Base-by-base conservation (phyloP, 2,797 vertebrate species). In the Distichodus sexfasciatus region DNA sequence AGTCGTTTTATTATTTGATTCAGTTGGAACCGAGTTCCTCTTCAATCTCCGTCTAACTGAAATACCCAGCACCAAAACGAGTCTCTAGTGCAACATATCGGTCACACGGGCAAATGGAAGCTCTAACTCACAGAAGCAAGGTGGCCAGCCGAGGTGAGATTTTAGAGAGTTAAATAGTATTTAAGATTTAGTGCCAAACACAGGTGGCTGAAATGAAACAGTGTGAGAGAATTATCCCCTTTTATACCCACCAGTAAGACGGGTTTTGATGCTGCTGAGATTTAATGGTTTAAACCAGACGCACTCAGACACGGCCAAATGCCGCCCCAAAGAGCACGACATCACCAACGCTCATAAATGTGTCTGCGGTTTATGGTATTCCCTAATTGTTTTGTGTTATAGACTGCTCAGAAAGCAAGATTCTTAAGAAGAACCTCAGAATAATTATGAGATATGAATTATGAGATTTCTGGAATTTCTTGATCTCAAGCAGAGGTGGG, bases 81-180 rank as follows among this genome's bases (percentile, higher is more conserved):
- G 87, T 81, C 89, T 88, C 90, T 76, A 44, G 88, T 87, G 89
- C 72, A 83, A 82, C 84, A 78, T 93, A 92, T 86, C 76, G 81
- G 72, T 79, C 69, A 78, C 77, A 82, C 86, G 80, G 86, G 90
- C 87, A 93, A 93, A 95, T 93, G 89, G 86, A 92, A 87, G 86
- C 91, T 88, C 89, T 92, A 93, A 94, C 90, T 91, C 91, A 92
- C 75, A 59, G 71, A 87, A 87, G 87, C 85, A 88, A 88, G 87
- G 82, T 82, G 76, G 83, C 86, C 87, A 91, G 78, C 71, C 83
- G 91, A 85, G 91, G 88, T 86, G 92, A 90, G 90, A 92, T 88
- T 92, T 76, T n/a, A 63, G 61, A 79, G 82, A 65, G 58, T 54
- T 66, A 68, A 78, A 85, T 86, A 83, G 83, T 83, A 87, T 66